Evolutionary conservation across 2,113 vertebrate species (phyloP), one percentile per base, ranked within the genome.

Genomic region (Tachuris rubrigastra): DNA sequence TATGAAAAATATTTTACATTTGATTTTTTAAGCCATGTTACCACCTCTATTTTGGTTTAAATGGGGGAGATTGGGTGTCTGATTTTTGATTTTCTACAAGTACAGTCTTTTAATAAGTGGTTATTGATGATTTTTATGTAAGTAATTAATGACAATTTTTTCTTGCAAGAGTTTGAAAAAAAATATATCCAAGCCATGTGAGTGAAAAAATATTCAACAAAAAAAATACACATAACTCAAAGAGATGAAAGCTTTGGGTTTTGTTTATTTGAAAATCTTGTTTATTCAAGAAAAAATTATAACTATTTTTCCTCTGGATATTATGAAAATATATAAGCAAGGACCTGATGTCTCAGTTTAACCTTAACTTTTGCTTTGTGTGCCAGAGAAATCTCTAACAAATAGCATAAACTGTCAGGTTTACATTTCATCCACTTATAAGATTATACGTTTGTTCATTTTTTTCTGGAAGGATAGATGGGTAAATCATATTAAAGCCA

Each of bases 371-470:
- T 49, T n/a, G 2, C 9, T 56, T 73, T 58, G 10, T 50, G 25
- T 81, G 30, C 9, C 60, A 75, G 39, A 75, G 33, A 84, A 86
- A 71, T 63, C 24, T 65, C 22, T 67, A 89, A 81, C 59, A 84
- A 86, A 86, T 56, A 77, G 6, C 30, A 41, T 65, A 86, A 85
- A 3, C 37, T 90, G 44, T 67, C 83, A 86, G 50, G 27, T 89
- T 87, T 91, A 63, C 53, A 63, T 87, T 94, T 86, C 35, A 63
- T 92, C 46, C 37, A 63, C 60, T 94, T 92, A 87, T 31, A 88
- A 78, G 63, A 53, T 89, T 78, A 20, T 31, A n/a, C 14, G 12
- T 77, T 92, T 69, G 35, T 55, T 47, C 73, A 53, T 58, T 87
- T 89, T 91, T 83, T 46, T 88, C 67, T 77, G 23, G 50, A 81